Base-by-base conservation (phyloP, 2,113 vertebrate genomes). In the Cygnus atratus region DNA sequence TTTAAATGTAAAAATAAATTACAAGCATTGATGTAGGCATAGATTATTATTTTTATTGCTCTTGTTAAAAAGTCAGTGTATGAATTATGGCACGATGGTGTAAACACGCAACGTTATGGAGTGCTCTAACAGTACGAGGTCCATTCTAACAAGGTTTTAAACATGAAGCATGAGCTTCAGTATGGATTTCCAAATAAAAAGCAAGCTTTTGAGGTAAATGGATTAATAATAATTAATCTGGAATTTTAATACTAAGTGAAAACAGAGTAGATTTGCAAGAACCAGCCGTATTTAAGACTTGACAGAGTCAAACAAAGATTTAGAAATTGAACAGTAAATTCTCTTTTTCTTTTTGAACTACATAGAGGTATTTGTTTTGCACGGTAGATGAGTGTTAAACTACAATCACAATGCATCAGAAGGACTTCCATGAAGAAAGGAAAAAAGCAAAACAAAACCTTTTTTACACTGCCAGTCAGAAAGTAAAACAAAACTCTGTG, bases 11-110 rank as follows among this genome's bases (percentile, higher is more conserved):
- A 83, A 95, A 75, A 71, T 41, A 61, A 90, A 85, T 26, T 79
- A 84, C 50, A 81, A 77, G 86, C 48, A 65, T 63, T 80, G 87
- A 91, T 26, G 13, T 54, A 72, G 61, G 66, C 37, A 59, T 68
- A 61, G 57, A 81, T 93, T 76, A 55, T 88, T 86, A 61, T 33
- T 90, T 97, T 98, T 98, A 97, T 98, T 98, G 96, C 88, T 97
- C 41, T 87, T 82, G 76, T 97, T 96, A 96, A 95, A 94, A 96
- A 93, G 75, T 94, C 74, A 94, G 58, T 90, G 52, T 62, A 88
- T 95, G 87, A 92, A 94, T 81, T 72, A 92, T 37, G 80, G 81
- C 85, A 91, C n/a, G 67, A 85, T 55, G 84, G 78, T 87, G 84
- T 94, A 94, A 93, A 96, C 97, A 97, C 31, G 31, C 87, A 94